Evolutionary conservation across 2,888 invertebrate genomes (phyloP).

Genomic region (Oligia latruncula): DNA sequence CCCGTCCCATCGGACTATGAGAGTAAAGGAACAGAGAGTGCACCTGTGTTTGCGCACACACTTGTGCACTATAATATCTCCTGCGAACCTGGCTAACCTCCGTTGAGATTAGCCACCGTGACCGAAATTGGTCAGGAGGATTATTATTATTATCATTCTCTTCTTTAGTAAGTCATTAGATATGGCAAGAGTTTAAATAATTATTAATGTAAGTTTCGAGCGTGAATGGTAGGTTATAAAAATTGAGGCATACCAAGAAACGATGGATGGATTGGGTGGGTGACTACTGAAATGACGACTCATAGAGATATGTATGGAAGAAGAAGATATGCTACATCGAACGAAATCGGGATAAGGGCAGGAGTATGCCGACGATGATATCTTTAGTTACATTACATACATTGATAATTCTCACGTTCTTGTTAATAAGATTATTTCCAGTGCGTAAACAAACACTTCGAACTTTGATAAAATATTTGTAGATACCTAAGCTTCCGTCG

Average conservation of each 20-base stretch:
- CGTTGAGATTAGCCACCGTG: too few species aligned
- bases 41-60: too few species aligned
- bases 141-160: background rate
- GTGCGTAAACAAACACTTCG: constrained; percentile 45
- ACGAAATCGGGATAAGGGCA: too few species aligned
- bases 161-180: background rate
- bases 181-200: background rate
- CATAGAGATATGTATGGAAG: background rate
- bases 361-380: too few species aligned
- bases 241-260: background rate
- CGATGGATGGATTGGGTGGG: too few species aligned
- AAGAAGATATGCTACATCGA: background rate
- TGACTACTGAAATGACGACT: background rate
- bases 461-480: constrained; percentile 42
- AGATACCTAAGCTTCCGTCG: constrained; percentile 27
- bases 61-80: too few species aligned
- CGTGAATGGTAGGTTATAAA: background rate
- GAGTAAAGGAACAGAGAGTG: too few species aligned
- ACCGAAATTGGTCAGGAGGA: too few species aligned
- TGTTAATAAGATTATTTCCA: constrained; percentile 19
- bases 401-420: constrained; percentile 50
- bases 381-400: background rate
- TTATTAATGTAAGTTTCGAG: background rate
- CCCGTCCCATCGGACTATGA: too few species aligned
- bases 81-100: too few species aligned